Base-by-base conservation (phyloP, 2,888 invertebrate species). In the Salpingus planirostris region DNA sequence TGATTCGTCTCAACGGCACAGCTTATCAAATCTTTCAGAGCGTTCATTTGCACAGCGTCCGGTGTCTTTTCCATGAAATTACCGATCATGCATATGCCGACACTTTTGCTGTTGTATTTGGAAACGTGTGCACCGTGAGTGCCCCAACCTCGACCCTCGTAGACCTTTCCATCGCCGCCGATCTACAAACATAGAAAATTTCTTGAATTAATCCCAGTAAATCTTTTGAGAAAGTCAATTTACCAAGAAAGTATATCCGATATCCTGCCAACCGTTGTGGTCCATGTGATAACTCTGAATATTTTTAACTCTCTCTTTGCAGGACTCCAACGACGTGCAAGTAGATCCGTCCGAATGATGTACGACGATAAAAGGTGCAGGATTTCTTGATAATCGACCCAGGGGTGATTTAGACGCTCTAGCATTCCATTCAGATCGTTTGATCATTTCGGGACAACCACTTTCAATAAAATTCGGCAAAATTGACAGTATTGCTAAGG, bases 81-180 rank as follows among this genome's bases (percentile, higher is more conserved):
- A 50, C 79, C 80, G 32, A 78, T 71, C 37, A 80, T 73, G 13
- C 71, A 68, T 38, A 80, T 72, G 7, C 73, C 76, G n/a, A 78
- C 66, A 12, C 78, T 74, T 45, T 67, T 72, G 14, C 54, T 60
- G 51, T 80, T 78, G 44, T 72, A 78, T 3, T 68, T 68, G 7
- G 61, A 66, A 0, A 74, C 73, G 43, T 78, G 79, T 0, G 75
- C 69, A 0, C 78, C 79, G 6, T 65, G 63, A 21, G 67, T 65
- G 3, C 70, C 64, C 79, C 79, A 80, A 1, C 79, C 79, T 1
- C 68, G 57, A 1, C 78, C 80, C 58, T 79, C 78, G 46, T 78
- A 80, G 6, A 80, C 64, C 15, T 72, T 67, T 3, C 77, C 78
- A 50, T 78, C 77, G 14, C 73, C 73, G 3, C 78, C 78, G 31